Percentiles rank a stretch among this genome's conserved stretches.
These are phyloP conservation scores for Dryoscopus gambensis DNA, from an alignment of 2,113 vertebrate genomes.

Conservation along the genomic window DNA sequence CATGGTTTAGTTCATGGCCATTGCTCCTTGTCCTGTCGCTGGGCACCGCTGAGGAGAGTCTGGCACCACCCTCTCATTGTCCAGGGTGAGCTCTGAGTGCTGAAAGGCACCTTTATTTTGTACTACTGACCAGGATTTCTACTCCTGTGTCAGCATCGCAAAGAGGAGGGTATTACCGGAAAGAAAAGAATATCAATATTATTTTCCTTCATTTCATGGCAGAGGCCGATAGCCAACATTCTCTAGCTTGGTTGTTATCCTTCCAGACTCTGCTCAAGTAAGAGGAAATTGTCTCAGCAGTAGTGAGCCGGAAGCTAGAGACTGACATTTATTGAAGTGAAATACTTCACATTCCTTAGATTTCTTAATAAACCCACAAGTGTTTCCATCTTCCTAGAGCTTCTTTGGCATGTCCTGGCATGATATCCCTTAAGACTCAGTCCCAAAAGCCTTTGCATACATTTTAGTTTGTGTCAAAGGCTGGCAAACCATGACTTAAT, in stretches of 20 bases:
- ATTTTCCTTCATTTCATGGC: background rate
- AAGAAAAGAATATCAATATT: background rate
- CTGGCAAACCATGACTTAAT: background rate
- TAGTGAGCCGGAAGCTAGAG: background rate
- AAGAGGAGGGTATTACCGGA: background rate
- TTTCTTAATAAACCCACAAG: slow-evolving; percentile 35
- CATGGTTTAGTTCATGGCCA: background rate
- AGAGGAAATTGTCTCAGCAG: slow-evolving; percentile 48
- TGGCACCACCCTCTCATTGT: background rate
- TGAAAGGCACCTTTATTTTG: background rate
- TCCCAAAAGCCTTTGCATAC: background rate
- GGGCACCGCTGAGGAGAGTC: background rate
- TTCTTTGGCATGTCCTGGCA: slow-evolving; percentile 9
- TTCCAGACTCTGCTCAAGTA: background rate
- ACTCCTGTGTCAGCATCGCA: background rate
- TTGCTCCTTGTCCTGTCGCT: accelerated
- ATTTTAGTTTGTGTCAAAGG: background rate
- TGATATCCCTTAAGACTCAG: background rate
- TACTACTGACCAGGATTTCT: background rate
- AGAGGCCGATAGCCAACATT: background rate
- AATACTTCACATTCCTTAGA: background rate
- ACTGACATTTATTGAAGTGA: background rate
- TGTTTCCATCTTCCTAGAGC: slow-evolving; percentile 2
- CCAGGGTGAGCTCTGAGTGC: background rate
- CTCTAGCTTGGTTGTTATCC: background rate